phyloP scores from a whole-genome alignment of 2,113 vertebrate species.

The Apteryx mantelli region DNA sequence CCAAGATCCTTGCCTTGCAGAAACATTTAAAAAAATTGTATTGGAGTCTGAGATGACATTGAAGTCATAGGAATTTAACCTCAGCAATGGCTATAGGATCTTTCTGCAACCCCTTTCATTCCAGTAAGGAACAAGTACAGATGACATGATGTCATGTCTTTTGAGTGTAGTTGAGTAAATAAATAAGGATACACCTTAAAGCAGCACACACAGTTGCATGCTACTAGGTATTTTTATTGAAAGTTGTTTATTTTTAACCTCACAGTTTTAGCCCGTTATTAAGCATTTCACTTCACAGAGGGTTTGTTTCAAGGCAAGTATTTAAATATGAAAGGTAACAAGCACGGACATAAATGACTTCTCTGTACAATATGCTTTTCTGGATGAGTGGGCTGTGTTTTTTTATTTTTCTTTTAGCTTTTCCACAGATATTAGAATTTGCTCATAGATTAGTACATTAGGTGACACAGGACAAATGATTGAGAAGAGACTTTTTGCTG shows the following conservation, averaged over 20 bases:
- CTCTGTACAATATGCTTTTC: neutral
- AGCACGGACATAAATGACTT: neutral
- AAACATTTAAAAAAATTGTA: neutral
- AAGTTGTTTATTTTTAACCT: neutral
- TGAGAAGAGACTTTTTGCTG: neutral
- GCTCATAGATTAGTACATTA: neutral
- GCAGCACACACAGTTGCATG: neutral
- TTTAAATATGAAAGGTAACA: neutral
- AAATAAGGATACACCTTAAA: neutral
- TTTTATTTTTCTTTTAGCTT: neutral
- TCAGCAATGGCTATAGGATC: neutral
- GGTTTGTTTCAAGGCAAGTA: neutral
- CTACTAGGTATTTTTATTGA: neutral
- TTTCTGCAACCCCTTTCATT: neutral
- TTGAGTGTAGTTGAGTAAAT: neutral
- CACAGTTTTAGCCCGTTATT: neutral
- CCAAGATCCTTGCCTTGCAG: neutral
- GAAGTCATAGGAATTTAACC: neutral
- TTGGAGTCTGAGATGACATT: neutral
- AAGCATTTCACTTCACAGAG: neutral
- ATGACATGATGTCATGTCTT: neutral
- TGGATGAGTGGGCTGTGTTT: neutral
- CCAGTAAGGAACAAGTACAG: neutral
- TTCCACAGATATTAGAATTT: neutral
- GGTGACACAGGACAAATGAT: neutral